These are phyloP conservation scores for Myoxocephalus aenaeus DNA, from an alignment of 2,797 vertebrate species.

Conservation along the genomic window DNA sequence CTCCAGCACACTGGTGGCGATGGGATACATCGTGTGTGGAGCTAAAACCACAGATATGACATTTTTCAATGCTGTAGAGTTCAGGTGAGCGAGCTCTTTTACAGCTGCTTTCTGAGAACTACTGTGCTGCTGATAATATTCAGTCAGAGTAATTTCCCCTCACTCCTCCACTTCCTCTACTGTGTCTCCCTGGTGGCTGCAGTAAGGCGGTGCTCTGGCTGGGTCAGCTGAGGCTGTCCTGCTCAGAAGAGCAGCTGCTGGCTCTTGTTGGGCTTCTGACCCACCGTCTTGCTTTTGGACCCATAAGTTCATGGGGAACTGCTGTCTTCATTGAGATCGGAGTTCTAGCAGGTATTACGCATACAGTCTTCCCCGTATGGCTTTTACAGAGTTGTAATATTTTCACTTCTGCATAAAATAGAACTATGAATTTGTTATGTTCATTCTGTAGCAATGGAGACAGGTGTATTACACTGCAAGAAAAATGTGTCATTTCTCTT, in stretches of 20 bases:
- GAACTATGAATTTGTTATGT: background rate
- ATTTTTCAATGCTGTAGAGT: slow-evolving; percentile 82
- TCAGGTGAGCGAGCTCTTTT: slow-evolving; percentile 76
- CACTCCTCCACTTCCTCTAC: background rate
- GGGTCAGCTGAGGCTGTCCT: slow-evolving; percentile 78
- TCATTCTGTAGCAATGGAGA: background rate
- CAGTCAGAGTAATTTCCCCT: background rate
- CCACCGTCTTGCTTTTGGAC: slow-evolving; percentile 79
- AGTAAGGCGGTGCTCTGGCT: slow-evolving; percentile 86
- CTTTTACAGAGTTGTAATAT: background rate
- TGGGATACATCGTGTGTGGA: slow-evolving; percentile 85
- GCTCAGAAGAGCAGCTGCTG: slow-evolving; percentile 83
- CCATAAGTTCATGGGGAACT: slow-evolving; percentile 79
- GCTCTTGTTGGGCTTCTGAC: slow-evolving; percentile 74
- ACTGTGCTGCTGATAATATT: background rate
- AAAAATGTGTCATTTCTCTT: background rate
- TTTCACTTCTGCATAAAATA: background rate
- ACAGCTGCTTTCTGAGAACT: background rate
- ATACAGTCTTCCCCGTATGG: background rate
- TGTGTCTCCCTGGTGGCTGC: slow-evolving; percentile 64
- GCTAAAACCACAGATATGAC: slow-evolving; percentile 76
- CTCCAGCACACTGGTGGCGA: slow-evolving; percentile 82
- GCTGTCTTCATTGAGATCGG: slow-evolving; percentile 86
- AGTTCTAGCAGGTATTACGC: slow-evolving; percentile 80
- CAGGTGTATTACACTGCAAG: background rate